phyloP scores from a whole-genome alignment of 2,888 invertebrate genomes.

The Athalia circularis region DNA sequence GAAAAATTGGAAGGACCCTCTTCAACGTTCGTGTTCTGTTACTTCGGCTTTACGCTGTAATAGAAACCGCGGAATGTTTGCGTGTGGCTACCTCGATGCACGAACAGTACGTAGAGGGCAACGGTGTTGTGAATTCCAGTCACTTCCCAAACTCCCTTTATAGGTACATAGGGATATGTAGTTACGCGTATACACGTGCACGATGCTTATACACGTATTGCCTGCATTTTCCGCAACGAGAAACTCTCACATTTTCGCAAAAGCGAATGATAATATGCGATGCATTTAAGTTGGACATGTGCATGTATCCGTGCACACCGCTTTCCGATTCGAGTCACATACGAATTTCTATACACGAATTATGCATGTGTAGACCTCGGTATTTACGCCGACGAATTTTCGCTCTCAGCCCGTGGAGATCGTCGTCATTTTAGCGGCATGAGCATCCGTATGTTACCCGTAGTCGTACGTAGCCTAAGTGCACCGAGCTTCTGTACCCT shows the following conservation, averaged over 20 bases:
- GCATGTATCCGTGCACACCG: too few species aligned
- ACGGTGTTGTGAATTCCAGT: constrained; percentile 13
- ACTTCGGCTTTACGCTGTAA: neutral
- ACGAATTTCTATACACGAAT: too few species aligned
- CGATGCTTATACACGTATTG: too few species aligned
- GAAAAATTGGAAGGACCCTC: too few species aligned
- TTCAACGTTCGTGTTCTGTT: neutral
- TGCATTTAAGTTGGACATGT: too few species aligned
- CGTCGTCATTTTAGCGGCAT: neutral
- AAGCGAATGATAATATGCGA: too few species aligned
- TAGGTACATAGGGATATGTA: neutral
- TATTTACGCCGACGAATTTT: neutral
- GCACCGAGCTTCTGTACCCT: neutral
- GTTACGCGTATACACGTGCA: neutral
- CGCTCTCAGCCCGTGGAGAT: too few species aligned
- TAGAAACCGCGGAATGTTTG: neutral
- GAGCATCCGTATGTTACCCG: neutral
- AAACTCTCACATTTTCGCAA: too few species aligned
- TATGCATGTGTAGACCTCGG: too few species aligned
- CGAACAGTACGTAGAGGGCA: neutral
- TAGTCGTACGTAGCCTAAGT: neutral
- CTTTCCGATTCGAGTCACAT: too few species aligned
- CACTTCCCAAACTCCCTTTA: constrained; percentile 1
- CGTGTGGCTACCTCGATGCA: neutral
- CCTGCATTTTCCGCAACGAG: too few species aligned